A percentile compares a stretch with the other conserved stretches of the same genome.
phyloP scores from a whole-genome alignment of 2,888 invertebrate genomes.

The Julus scanicus region DNA sequence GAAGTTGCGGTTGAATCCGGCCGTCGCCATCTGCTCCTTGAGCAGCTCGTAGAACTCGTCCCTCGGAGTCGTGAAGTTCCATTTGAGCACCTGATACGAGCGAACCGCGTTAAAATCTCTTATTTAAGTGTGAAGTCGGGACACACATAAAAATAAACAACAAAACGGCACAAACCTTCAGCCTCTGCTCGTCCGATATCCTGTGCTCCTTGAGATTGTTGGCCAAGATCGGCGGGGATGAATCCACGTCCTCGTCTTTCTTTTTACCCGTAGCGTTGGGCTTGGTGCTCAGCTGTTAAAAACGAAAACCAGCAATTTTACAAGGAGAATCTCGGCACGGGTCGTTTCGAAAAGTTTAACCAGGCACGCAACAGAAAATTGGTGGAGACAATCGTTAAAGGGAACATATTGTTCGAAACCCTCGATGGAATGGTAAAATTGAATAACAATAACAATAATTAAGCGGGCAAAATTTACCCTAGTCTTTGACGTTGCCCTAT shows the following conservation, averaged over 20 bases:
- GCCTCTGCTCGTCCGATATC: slow-evolving; percentile 91
- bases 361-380: no score
- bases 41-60: slow-evolving; percentile 94
- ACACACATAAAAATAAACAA: no score
- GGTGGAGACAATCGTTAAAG: no score
- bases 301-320: neutral
- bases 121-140: slow-evolving; percentile 53
- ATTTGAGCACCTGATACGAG: slow-evolving; percentile 75
- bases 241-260: slow-evolving; percentile 87
- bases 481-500: slow-evolving; percentile 58
- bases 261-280: slow-evolving; percentile 63
- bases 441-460: no score
- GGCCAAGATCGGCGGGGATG: slow-evolving; percentile 79
- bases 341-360: no score
- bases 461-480: slow-evolving; percentile 52
- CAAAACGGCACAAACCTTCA: slow-evolving; percentile 78
- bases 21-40: slow-evolving; percentile 88
- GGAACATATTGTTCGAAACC: no score
- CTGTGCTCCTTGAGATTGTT: slow-evolving; percentile 93
- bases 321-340: no score
- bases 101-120: neutral
- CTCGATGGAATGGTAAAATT: no score
- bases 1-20: slow-evolving; percentile 86
- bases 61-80: slow-evolving; percentile 94
- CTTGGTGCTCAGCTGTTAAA: slow-evolving; percentile 16